These are phyloP conservation scores for Zhengitettix transpicula DNA, from an alignment of 2,888 invertebrate species.

Conservation along the genomic window DNA sequence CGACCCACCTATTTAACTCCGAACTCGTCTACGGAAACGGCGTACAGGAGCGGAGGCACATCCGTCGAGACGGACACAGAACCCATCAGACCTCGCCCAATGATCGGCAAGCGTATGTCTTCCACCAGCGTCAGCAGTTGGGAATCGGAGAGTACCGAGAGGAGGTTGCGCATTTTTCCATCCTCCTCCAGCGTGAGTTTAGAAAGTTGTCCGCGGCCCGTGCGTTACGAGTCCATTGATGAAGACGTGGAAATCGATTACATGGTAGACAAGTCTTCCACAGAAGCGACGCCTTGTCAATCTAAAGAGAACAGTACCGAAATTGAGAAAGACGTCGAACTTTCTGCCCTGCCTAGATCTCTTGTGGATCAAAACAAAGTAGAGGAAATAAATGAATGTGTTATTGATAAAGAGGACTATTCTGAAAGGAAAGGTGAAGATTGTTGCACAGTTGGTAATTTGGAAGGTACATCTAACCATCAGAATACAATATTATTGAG, in stretches of 20 bases:
- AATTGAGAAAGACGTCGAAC: neutral
- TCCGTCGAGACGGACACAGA: neutral
- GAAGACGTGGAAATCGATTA: slow-evolving; percentile 1
- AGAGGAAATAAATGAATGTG: neutral
- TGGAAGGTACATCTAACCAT: neutral
- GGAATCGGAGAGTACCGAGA: slow-evolving; percentile 5
- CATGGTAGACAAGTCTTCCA: neutral
- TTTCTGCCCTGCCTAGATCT: neutral
- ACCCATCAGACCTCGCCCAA: no score
- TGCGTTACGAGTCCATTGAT: slow-evolving; percentile 7
- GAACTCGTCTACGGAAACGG: neutral
- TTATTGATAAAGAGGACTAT: neutral
- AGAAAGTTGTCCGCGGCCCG: neutral
- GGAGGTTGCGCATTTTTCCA: neutral
- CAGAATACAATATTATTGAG: neutral
- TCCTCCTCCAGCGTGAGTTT: neutral
- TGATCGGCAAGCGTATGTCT: slow-evolving; percentile 4
- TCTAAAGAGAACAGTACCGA: neutral
- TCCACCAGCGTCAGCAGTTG: slow-evolving; percentile 10
- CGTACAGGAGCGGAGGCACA: neutral
- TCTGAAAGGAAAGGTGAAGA: neutral
- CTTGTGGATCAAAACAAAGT: neutral
- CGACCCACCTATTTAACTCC: neutral
- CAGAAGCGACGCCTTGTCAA: neutral
- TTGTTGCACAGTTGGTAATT: neutral